Evolutionary conservation across 2,797 vertebrate species (phyloP).

Genomic region (Pangasius larnaudii): DNA sequence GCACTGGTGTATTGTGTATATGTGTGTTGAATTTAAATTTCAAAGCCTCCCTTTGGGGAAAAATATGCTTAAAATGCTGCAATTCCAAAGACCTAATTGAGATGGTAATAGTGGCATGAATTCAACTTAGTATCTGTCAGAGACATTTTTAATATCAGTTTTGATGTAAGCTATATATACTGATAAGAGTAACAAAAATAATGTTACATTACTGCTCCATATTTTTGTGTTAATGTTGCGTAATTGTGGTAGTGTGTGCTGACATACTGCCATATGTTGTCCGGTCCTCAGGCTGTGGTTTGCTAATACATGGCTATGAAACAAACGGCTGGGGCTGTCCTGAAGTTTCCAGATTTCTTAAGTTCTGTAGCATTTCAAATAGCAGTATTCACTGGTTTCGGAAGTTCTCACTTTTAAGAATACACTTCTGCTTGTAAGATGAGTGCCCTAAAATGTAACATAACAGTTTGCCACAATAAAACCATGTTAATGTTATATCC

Average conservation of each 20-base stretch:
- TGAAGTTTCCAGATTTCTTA: neutral
- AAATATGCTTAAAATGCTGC: conserved; percentile 1
- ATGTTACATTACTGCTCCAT: neutral
- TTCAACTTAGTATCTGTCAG: neutral
- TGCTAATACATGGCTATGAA: neutral
- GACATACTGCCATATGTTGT: neutral
- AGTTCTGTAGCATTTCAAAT: neutral
- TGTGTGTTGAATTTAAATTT: conserved; percentile 23
- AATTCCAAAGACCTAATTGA: neutral
- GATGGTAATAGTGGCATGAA: neutral
- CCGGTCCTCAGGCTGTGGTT: neutral
- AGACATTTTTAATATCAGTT: neutral
- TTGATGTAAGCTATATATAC: neutral
- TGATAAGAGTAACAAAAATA: neutral
- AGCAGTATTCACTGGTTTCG: neutral
- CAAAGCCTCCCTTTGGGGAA: conserved; percentile 3
- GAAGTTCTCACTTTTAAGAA: neutral
- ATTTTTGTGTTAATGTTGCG: neutral
- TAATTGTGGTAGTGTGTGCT: neutral
- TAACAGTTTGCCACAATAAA: neutral
- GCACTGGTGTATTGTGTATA: neutral
- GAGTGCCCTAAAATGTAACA: neutral
- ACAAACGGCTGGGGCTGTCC: neutral
- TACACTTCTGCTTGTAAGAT: neutral
- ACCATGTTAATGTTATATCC: neutral